Evolutionary conservation across 2,797 vertebrate species (phyloP).

Genomic region (Lagorchestes hirsutus): DNA sequence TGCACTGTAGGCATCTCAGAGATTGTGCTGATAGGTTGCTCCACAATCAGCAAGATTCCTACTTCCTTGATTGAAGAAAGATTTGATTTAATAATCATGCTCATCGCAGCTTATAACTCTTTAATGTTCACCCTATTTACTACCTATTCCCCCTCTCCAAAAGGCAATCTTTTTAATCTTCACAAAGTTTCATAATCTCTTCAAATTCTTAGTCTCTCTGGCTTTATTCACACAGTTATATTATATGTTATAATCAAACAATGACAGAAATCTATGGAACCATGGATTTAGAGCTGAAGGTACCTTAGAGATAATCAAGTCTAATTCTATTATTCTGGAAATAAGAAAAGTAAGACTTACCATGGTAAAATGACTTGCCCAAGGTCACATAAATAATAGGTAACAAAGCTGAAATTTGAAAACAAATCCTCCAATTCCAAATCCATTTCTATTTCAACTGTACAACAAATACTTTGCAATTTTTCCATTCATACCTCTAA

Average conservation of each 20-base stretch:
- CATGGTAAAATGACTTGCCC: no score
- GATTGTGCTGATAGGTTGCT: background rate
- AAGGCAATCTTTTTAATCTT: background rate
- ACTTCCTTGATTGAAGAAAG: background rate
- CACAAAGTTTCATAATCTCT: background rate
- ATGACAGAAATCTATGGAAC: no score
- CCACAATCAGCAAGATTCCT: background rate
- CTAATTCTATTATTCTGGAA: no score
- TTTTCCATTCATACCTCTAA: background rate
- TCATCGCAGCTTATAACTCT: background rate
- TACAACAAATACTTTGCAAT: background rate
- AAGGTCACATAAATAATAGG: background rate
- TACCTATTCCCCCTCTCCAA: background rate
- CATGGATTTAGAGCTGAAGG: no score
- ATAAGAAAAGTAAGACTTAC: background rate
- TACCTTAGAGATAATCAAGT: no score
- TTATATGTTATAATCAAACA: background rate
- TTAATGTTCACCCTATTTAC: background rate
- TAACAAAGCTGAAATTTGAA: background rate
- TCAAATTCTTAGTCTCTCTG: background rate
- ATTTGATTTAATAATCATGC: background rate
- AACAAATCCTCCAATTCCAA: background rate
- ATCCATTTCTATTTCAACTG: background rate
- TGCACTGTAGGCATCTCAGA: background rate
- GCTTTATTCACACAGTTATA: background rate